A percentile compares a stretch with the other conserved stretches of the same genome.
These are phyloP conservation scores for Solea solea DNA, from an alignment of 2,113 vertebrate genomes.

Conservation along the genomic window DNA sequence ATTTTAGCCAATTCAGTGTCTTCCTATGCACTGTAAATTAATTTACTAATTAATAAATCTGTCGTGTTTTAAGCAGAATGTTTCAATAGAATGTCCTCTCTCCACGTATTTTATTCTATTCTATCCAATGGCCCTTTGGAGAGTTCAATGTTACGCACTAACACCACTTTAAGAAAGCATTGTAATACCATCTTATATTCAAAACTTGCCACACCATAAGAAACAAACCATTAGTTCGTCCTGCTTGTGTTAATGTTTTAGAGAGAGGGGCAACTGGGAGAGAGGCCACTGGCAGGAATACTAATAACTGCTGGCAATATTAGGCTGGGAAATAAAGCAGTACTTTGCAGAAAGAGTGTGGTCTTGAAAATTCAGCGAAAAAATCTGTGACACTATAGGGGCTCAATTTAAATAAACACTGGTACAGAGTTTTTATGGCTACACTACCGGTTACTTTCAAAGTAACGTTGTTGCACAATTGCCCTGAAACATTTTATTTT, in stretches of 20 bases:
- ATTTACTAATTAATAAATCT: neutral
- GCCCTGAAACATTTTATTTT: too few species aligned
- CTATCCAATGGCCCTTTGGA: neutral
- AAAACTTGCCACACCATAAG: slow-evolving; percentile 1
- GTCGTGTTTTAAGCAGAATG: neutral
- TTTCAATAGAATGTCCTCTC: neutral
- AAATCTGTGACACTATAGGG: slow-evolving; percentile 1
- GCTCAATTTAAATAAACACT: slow-evolving; percentile 21
- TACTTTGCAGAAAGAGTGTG: slow-evolving; percentile 33
- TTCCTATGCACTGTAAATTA: neutral
- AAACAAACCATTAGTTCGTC: slow-evolving; percentile 3
- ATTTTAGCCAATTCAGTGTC: neutral
- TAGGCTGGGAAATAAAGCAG: slow-evolving; percentile 27
- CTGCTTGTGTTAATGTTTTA: slow-evolving; percentile 31
- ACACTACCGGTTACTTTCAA: slow-evolving; percentile 8
- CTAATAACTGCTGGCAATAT: slow-evolving; percentile 12
- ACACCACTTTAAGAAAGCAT: neutral
- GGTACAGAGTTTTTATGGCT: slow-evolving; percentile 22
- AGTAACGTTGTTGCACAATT: too few species aligned
- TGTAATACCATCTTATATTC: slow-evolving; percentile 14
- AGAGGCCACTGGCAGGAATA: slow-evolving; percentile 25
- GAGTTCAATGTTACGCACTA: neutral
- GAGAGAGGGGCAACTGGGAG: neutral
- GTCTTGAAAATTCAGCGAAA: slow-evolving; percentile 23
- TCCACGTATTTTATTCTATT: neutral